phyloP scores from a whole-genome alignment of 1,140 invertebrate species.

The Brachionus angularis region DNA sequence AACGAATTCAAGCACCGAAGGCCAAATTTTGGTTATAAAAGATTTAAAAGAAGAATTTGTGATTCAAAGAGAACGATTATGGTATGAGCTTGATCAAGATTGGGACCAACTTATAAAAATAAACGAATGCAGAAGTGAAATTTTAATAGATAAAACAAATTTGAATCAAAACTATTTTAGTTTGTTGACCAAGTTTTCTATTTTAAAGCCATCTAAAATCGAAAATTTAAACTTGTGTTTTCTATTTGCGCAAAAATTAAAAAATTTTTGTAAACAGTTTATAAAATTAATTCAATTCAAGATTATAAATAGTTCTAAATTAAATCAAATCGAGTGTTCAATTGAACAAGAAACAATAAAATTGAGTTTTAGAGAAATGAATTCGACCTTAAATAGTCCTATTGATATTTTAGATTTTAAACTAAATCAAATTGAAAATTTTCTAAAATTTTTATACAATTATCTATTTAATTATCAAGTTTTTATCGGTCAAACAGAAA shows the following conservation, averaged over 20 bases:
- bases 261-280: slow-evolving; percentile 6
- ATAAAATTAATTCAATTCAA: slow-evolving; percentile 3
- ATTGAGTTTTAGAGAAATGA: not conserved
- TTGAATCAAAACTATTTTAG: not conserved
- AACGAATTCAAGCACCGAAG: not conserved
- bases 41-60: slow-evolving; percentile 16
- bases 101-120: slow-evolving; percentile 20
- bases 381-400: too few species aligned
- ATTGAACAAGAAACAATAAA: not conserved
- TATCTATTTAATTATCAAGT: not conserved
- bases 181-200: slow-evolving; percentile 6
- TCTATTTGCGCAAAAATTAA: slow-evolving; percentile 3
- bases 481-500: not conserved
- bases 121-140: not conserved
- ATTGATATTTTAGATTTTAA: not conserved
- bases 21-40: slow-evolving; percentile 17
- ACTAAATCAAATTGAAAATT: slow-evolving; percentile 4
- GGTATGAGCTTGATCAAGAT: slow-evolving; percentile 25
- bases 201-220: not conserved
- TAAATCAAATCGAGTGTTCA: not conserved
- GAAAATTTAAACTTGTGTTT: not conserved
- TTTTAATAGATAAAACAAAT: not conserved
- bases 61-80: slow-evolving; percentile 16
- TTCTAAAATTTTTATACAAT: not conserved
- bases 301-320: not conserved